phyloP scores from a whole-genome alignment of 1,140 invertebrate genomes.

The Drosophila melanica region DNA sequence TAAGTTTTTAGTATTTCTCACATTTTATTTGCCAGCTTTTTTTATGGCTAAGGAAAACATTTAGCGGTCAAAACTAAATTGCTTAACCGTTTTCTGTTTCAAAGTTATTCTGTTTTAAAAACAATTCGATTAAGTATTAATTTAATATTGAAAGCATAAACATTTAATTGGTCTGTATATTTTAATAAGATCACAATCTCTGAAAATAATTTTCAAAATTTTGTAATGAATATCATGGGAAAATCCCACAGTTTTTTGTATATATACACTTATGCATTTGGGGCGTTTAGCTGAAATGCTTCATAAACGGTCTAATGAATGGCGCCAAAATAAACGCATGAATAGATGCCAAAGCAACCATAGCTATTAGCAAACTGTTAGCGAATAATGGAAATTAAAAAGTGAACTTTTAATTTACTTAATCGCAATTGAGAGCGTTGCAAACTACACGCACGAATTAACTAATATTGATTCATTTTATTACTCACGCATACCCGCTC shows the following conservation, averaged over 20 bases:
- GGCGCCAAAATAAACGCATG: conserved; percentile 28
- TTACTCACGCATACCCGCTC: conserved; percentile 6
- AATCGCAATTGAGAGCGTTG: conserved; percentile 17
- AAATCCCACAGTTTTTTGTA: background rate
- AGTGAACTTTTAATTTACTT: conserved; percentile 23
- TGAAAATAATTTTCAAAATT: background rate
- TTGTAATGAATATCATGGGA: background rate
- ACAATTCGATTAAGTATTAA: too few species aligned
- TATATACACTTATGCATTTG: background rate
- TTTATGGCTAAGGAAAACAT: conserved; percentile 46
- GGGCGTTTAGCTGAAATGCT: conserved; percentile 1
- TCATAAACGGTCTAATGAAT: conserved; percentile 15
- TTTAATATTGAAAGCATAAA: background rate
- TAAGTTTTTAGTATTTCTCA: conserved; percentile 32
- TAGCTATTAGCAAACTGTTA: conserved; percentile 1
- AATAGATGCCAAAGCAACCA: conserved; percentile 17
- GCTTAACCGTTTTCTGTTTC: conserved; percentile 14
- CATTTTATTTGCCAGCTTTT: conserved; percentile 49
- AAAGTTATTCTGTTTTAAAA: background rate
- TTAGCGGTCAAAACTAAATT: conserved; percentile 31
- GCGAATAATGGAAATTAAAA: conserved; percentile 15
- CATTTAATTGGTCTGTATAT: background rate
- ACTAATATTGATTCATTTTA: conserved; percentile 62
- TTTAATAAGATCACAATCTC: background rate
- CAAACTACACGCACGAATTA: conserved; percentile 42